Evolutionary conservation across 2,797 vertebrate genomes (phyloP), one percentile per base, ranked within the genome.

Genomic region (Telmatherina bonti): DNA sequence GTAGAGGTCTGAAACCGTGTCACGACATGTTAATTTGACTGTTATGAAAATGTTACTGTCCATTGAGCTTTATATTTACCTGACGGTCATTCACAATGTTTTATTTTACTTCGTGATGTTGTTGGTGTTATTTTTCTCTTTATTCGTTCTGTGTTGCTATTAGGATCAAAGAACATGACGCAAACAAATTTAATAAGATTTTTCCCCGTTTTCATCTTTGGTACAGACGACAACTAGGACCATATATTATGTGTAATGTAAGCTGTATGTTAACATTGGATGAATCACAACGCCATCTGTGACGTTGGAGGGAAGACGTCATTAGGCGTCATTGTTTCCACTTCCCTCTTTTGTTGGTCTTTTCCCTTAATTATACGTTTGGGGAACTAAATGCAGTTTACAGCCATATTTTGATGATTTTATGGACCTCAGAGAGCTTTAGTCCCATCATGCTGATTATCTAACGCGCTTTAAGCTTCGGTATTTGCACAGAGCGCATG

Each of bases 271-370:
- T 8, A 11, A 51, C 35, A 49, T 11, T 1, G 27, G 13, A 61
- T 22, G 13, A 38, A 38, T 38, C n/a, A 12, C 8, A 52, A 53
- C 3, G 6, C 31, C 18, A 53, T 49, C 65, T 35, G 41, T 76
- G 70, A 71, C 78, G 49, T 71, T 11, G 1, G 10, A 49, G 7
- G 15, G n/a, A n/a, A 36, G 0, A 74, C 81, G 81, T 85, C 70
- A 74, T 11, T 1, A 26, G 38, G 79, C 87, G 88, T 93, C 91
- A 94, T 69, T 35, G 41, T 81, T 92, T 86, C 89, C 88, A 7
- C 59, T 88, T 91, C 85, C 82, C 68, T 53, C n/a, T 51, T 30
- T 62, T 27, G 56, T 22, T 12, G 2, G 13, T 7, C 7, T 8
- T 5, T 1, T 4, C 43, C 3, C 8, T 5, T 18, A 24, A 16